Conservation (phyloP, 2,888 invertebrate genomes). For the Cenopis cana region DNA sequence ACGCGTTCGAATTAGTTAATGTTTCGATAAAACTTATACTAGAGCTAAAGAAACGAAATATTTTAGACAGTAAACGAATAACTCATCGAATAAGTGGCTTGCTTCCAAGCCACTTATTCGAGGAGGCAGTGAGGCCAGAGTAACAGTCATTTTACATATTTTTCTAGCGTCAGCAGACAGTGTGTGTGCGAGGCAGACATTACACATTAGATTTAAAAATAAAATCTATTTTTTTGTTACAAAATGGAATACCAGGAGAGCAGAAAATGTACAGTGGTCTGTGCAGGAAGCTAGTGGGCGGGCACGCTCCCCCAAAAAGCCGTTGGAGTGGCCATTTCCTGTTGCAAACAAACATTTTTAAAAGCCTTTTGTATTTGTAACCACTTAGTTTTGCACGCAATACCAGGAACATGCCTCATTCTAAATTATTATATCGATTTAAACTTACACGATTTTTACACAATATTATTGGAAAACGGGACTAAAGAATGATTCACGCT, state of each 20-base stretch:
- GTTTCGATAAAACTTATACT: no score
- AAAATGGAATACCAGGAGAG: background rate
- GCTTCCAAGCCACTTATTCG: no score
- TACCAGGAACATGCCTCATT: background rate
- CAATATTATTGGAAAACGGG: no score
- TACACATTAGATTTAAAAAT: background rate
- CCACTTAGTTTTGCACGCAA: slow-evolving; percentile 16
- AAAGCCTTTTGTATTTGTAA: background rate
- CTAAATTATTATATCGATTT: background rate
- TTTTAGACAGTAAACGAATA: no score
- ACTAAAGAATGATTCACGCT: no score
- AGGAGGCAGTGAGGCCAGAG: no score
- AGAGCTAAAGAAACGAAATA: no score
- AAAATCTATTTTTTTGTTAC: background rate
- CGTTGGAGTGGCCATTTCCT: slow-evolving; percentile 17
- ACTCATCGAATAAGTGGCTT: no score
- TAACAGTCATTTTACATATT: no score
- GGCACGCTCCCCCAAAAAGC: slow-evolving; percentile 1
- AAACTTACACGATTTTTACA: background rate
- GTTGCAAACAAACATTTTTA: slow-evolving; percentile 17
- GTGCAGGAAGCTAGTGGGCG: slow-evolving; percentile 8
- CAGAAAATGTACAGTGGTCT: background rate
- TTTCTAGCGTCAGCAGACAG: background rate
- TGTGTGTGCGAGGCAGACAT: background rate
- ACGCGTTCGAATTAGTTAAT: no score